These are phyloP conservation scores for Perdita meconis DNA, from an alignment of 2,888 invertebrate species.

Conservation along the genomic window DNA sequence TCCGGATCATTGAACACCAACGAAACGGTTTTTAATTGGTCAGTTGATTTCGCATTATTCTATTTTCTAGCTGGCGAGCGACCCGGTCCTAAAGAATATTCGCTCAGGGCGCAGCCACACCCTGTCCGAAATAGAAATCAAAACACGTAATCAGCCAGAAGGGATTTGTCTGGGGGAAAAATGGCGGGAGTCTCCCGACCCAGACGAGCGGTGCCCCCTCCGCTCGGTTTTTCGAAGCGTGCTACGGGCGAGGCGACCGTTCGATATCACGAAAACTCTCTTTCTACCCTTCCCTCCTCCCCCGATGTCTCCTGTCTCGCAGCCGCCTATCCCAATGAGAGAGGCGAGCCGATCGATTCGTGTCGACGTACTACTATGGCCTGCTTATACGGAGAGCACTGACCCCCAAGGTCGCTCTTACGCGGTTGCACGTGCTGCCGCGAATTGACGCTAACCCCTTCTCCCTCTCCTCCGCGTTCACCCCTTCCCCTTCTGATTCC, in stretches of 20 bases:
- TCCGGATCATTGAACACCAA: too few relatives aligned
- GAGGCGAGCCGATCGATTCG: slow-evolving; percentile 70
- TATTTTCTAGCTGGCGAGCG: background rate
- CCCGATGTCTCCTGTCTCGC: slow-evolving; percentile 24
- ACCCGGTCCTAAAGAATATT: background rate
- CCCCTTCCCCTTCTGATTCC: slow-evolving; percentile 4
- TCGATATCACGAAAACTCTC: slow-evolving; percentile 61
- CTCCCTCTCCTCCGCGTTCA: background rate
- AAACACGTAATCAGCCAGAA: slow-evolving; percentile 34
- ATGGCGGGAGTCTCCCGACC: slow-evolving; percentile 31
- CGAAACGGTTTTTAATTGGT: too few relatives aligned
- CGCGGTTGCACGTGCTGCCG: slow-evolving; percentile 80
- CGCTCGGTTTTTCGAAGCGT: slow-evolving; percentile 26
- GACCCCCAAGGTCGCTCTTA: slow-evolving; percentile 82
- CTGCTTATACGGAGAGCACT: slow-evolving; percentile 77
- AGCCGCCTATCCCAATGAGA: slow-evolving; percentile 69
- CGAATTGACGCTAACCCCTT: slow-evolving; percentile 71
- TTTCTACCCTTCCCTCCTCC: slow-evolving; percentile 3
- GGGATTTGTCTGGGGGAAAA: slow-evolving; percentile 19
- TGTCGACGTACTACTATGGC: slow-evolving; percentile 76
- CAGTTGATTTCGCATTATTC: too few relatives aligned
- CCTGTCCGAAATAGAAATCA: slow-evolving; percentile 32
- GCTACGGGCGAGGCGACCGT: slow-evolving; percentile 46
- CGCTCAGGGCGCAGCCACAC: background rate
- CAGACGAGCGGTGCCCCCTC: slow-evolving; percentile 24